Evolutionary conservation across 2,888 invertebrate species (phyloP).

Genomic region (Malthinus seriepunctatus): DNA sequence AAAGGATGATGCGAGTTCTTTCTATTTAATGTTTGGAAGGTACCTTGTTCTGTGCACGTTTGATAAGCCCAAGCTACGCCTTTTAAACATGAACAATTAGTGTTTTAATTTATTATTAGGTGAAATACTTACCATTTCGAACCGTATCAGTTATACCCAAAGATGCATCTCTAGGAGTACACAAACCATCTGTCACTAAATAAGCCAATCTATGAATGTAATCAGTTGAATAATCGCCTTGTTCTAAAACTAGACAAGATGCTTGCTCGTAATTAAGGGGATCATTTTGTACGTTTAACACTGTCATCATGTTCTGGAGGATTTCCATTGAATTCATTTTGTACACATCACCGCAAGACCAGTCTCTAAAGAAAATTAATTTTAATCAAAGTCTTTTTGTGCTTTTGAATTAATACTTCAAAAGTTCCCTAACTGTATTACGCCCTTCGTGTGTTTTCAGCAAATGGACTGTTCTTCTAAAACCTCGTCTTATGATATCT

Average conservation of each 20-base stretch:
- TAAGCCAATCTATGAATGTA: not conserved
- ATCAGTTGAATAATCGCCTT: not conserved
- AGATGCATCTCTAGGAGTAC: not conserved
- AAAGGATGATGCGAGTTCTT: constrained; percentile 4
- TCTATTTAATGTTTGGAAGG: constrained; percentile 6
- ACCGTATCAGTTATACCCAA: not conserved
- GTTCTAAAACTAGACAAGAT: not conserved
- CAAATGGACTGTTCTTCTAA: not conserved
- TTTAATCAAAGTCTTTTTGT: not conserved
- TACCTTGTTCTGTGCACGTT: constrained; percentile 7
- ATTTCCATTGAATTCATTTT: not conserved
- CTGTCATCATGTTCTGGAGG: not conserved
- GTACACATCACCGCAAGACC: not conserved
- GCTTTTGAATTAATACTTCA: not conserved
- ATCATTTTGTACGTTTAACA: constrained; percentile 1
- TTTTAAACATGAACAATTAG: not conserved
- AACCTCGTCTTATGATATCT: constrained; percentile 7
- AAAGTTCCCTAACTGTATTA: not conserved
- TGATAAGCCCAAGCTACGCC: constrained; percentile 4
- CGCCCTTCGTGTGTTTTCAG: constrained; percentile 4
- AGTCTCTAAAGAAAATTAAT: not conserved
- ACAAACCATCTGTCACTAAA: not conserved
- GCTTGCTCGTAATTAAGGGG: not conserved
- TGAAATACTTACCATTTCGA: not conserved
- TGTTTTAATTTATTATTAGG: not conserved